phyloP scores from a whole-genome alignment of 2,888 invertebrate species.

The Acheta domesticus region DNA sequence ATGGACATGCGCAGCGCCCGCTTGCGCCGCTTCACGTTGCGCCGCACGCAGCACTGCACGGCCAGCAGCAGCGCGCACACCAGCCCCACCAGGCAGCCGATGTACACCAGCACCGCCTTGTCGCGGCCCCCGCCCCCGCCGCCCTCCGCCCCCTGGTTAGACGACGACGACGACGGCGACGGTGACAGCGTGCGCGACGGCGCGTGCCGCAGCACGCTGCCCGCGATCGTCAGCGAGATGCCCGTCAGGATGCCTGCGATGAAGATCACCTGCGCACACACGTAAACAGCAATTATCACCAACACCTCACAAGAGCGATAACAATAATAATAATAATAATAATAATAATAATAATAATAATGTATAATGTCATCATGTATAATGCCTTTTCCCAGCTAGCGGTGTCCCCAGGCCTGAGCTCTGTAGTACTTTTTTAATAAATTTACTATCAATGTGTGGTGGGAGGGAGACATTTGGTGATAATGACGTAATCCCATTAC shows the following conservation, averaged over 20 bases:
- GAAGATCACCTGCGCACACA: conserved; percentile 57
- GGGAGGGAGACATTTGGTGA: too few relatives aligned
- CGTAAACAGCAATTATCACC: not conserved
- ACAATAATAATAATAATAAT: too few relatives aligned
- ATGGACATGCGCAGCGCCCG: conserved; percentile 47
- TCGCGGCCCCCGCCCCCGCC: conserved; percentile 58
- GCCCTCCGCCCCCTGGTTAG: not conserved
- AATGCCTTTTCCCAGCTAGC: too few relatives aligned
- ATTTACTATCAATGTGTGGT: too few relatives aligned
- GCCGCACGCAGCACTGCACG: conserved; percentile 62
- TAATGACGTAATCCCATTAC: too few relatives aligned
- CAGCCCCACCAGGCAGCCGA: conserved; percentile 60
- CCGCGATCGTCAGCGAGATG: conserved; percentile 63
- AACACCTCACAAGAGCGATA: too few relatives aligned
- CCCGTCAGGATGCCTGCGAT: conserved; percentile 64
- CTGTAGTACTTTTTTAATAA: too few relatives aligned
- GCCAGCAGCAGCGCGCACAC: conserved; percentile 61
- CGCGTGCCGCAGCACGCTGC: conserved; percentile 55
- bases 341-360: too few relatives aligned
- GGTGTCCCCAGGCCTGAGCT: too few relatives aligned
- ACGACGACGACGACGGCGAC: not conserved
- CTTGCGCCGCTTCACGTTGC: conserved; percentile 47
- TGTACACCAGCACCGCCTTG: conserved; percentile 63
- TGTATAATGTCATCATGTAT: too few relatives aligned
- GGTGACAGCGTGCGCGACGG: conserved; percentile 9